Conservation (phyloP, 2,888 invertebrate genomes). For the Cynaeus angustus region DNA sequence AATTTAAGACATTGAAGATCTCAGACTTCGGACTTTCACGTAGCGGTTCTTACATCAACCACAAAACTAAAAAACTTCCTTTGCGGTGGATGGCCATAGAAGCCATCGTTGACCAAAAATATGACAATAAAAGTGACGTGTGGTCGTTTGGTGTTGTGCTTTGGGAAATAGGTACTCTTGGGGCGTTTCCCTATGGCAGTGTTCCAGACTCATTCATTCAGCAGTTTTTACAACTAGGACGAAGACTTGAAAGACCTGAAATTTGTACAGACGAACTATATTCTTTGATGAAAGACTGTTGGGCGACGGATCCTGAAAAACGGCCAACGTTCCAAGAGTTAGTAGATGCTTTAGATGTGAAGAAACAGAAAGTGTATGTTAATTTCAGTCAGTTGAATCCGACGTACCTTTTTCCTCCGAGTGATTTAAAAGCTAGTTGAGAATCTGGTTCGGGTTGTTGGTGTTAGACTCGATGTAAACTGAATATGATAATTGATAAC, state of each 20-base stretch:
- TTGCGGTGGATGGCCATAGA: conserved; percentile 88
- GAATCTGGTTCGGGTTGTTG: conserved; percentile 1
- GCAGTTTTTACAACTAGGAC: conserved; percentile 71
- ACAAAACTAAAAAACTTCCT: conserved; percentile 77
- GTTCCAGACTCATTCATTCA: conserved; percentile 79
- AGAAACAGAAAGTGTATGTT: conserved; percentile 74
- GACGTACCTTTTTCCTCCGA: conserved; percentile 77
- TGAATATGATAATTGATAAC: no score
- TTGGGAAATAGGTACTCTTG: conserved; percentile 89
- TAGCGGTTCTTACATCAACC: conserved; percentile 81
- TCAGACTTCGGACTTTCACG: conserved; percentile 89
- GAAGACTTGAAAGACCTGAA: conserved; percentile 80
- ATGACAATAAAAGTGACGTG: conserved; percentile 86
- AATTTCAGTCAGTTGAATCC: conserved; percentile 76
- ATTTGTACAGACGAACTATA: conserved; percentile 82
- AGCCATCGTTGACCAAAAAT: conserved; percentile 81
- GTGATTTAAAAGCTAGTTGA: conserved; percentile 58
- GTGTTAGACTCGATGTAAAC: background rate
- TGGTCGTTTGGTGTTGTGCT: conserved; percentile 89
- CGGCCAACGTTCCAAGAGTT: conserved; percentile 81
- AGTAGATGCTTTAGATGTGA: conserved; percentile 74
- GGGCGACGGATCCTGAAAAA: conserved; percentile 76
- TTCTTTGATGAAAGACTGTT: conserved; percentile 81
- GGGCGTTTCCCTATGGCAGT: conserved; percentile 85
- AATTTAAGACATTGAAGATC: conserved; percentile 82